A percentile compares a stretch with the other conserved stretches of the same genome.
Evolutionary conservation across 2,888 invertebrate genomes (phyloP).

Genomic region (Lissocephala sabroskyi): DNA sequence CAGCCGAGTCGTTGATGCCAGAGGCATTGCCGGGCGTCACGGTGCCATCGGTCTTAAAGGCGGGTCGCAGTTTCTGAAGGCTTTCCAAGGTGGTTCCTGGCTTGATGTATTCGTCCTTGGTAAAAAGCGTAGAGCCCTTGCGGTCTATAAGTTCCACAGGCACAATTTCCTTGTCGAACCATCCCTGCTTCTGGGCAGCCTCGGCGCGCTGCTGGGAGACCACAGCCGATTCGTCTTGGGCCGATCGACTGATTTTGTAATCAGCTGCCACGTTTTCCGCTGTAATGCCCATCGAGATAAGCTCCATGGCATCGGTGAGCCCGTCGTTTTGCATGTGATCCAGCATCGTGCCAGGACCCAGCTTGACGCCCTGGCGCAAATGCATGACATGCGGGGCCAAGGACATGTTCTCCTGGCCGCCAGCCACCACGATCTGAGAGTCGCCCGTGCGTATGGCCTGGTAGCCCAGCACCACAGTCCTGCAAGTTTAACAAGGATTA

Average conservation of each 20-base stretch:
- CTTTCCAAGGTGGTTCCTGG: slow-evolving; percentile 76
- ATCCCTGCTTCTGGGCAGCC: slow-evolving; percentile 76
- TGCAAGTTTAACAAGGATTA: slow-evolving; percentile 46
- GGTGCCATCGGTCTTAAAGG: slow-evolving; percentile 78
- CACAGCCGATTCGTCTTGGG: slow-evolving; percentile 81
- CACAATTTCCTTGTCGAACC: slow-evolving; percentile 82
- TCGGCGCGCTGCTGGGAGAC: slow-evolving; percentile 80
- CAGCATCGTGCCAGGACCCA: slow-evolving; percentile 77
- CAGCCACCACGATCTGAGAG: slow-evolving; percentile 80
- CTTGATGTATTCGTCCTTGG: slow-evolving; percentile 82
- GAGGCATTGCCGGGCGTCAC: slow-evolving; percentile 87
- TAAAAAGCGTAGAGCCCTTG: slow-evolving; percentile 73
- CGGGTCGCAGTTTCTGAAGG: slow-evolving; percentile 78
- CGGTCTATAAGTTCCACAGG: slow-evolving; percentile 75
- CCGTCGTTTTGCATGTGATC: slow-evolving; percentile 82
- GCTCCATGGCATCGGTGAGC: slow-evolving; percentile 82
- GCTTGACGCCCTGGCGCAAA: slow-evolving; percentile 78
- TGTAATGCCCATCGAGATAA: slow-evolving; percentile 86
- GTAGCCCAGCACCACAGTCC: slow-evolving; percentile 79
- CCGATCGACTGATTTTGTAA: slow-evolving; percentile 77
- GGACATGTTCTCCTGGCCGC: slow-evolving; percentile 90
- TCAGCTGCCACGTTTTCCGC: slow-evolving; percentile 84
- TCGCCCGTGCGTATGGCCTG: slow-evolving; percentile 81
- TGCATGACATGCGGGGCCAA: slow-evolving; percentile 80
- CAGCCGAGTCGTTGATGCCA: slow-evolving; percentile 91